Percentiles rank a stretch among this genome's conserved stretches.
Evolutionary conservation across 2,113 vertebrate species (phyloP).

Genomic region (Taurulus bubalis): DNA sequence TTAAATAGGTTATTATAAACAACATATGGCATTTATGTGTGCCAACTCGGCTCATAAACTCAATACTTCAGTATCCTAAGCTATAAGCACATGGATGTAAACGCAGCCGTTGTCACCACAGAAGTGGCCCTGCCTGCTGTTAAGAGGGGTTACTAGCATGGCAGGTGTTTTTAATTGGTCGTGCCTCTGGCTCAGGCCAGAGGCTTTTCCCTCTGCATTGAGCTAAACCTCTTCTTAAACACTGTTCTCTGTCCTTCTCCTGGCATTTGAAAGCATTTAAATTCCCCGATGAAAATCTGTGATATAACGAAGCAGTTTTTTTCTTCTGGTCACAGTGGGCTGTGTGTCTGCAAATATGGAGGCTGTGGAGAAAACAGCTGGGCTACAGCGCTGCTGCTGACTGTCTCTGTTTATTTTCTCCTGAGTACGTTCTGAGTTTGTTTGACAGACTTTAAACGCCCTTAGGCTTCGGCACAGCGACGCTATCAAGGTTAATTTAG

Average conservation of each 20-base stretch:
- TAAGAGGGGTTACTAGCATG: constrained; percentile 43
- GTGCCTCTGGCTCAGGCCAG: constrained; percentile 23
- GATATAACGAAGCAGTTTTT: background rate
- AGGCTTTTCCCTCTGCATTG: constrained; percentile 30
- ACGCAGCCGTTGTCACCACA: constrained; percentile 1
- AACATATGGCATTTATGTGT: constrained; percentile 11
- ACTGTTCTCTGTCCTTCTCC: background rate
- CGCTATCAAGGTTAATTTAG: constrained; percentile 15
- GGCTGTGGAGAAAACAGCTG: constrained; percentile 14
- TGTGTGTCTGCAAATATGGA: constrained; percentile 4
- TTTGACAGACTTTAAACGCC: constrained; percentile 55
- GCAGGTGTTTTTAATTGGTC: constrained; percentile 72
- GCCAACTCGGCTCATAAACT: constrained; percentile 12
- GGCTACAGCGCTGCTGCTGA: constrained; percentile 6
- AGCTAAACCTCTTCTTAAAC: constrained; percentile 31
- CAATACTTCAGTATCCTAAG: background rate
- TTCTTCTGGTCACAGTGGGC: background rate
- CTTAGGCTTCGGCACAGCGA: background rate
- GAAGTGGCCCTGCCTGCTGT: background rate
- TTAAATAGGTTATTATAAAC: constrained; percentile 13
- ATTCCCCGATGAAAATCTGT: constrained; percentile 8
- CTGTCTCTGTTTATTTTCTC: constrained; percentile 54
- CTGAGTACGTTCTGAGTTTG: constrained; percentile 33
- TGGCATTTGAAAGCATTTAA: constrained; percentile 8
- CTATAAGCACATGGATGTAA: constrained; percentile 1